Conservation (phyloP, 2,113 vertebrate species). For the Phainopepla nitens region DNA sequence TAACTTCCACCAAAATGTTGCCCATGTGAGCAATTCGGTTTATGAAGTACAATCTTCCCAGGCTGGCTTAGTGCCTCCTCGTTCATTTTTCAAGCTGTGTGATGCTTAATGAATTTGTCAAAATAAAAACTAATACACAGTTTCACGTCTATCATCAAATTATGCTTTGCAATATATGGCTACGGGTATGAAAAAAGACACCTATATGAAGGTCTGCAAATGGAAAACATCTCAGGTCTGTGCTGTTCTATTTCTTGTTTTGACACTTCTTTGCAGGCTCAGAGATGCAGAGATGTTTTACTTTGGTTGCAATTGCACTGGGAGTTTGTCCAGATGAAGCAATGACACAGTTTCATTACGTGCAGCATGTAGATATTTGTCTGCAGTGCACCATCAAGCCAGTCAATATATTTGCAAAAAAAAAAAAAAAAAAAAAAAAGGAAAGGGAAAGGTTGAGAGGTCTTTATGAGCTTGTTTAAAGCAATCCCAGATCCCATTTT, state of each 20-base stretch:
- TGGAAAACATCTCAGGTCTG: conserved; percentile 61
- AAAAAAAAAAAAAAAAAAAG: neutral
- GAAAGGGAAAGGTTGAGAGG: conserved; percentile 31
- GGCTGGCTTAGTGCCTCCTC: conserved; percentile 74
- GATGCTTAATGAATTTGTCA: conserved; percentile 95
- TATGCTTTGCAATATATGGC: conserved; percentile 75
- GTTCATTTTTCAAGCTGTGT: conserved; percentile 90
- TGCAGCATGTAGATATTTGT: conserved; percentile 66
- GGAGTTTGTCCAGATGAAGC: conserved; percentile 58
- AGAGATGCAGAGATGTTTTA: conserved; percentile 38
- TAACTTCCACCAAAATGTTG: conserved; percentile 91
- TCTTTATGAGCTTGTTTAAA: conserved; percentile 69
- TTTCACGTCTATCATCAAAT: conserved; percentile 84
- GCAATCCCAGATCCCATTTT: conserved; percentile 64
- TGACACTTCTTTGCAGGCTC: conserved; percentile 28
- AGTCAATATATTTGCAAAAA: conserved; percentile 36
- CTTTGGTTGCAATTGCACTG: conserved; percentile 57
- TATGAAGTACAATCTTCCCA: conserved; percentile 92
- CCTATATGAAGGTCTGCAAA: conserved; percentile 50
- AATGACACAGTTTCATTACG: conserved; percentile 65
- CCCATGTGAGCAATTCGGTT: conserved; percentile 89
- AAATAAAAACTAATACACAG: conserved; percentile 83
- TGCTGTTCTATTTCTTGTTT: conserved; percentile 51
- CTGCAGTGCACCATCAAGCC: conserved; percentile 8
- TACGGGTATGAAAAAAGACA: conserved; percentile 75